Conservation (phyloP, 1,140 invertebrate species). For the Bombus soroeensis region DNA sequence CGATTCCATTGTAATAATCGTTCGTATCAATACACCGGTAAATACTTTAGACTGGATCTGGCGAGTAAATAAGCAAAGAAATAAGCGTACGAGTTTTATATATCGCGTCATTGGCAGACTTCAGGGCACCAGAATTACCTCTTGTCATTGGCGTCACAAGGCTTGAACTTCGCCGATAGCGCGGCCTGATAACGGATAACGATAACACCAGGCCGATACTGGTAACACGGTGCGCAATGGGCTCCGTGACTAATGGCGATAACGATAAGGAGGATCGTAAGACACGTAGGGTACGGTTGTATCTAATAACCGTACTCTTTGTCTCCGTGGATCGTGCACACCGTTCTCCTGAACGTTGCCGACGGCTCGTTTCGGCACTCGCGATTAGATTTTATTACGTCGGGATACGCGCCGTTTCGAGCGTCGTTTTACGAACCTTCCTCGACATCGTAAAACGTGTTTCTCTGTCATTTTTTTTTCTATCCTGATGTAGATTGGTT, state of each 20-base stretch:
- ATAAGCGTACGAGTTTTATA: not conserved
- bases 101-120: conserved; percentile 32
- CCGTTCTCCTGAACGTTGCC: conserved; percentile 29
- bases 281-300: conserved; percentile 71
- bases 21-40: not conserved
- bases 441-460: not conserved
- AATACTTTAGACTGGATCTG: not conserved
- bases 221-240: conserved; percentile 69
- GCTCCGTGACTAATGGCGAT: conserved; percentile 78
- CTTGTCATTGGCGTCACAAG: conserved; percentile 58
- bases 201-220: conserved; percentile 73
- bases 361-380: conserved; percentile 14
- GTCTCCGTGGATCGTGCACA: conserved; percentile 34
- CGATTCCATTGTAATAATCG: not conserved
- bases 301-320: conserved; percentile 67
- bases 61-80: not conserved
- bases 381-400: conserved; percentile 31
- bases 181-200: conserved; percentile 72
- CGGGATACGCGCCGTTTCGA: not conserved
- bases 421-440: not conserved
- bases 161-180: conserved; percentile 75
- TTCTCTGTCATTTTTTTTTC: too few species aligned
- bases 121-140: conserved; percentile 16
- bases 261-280: conserved; percentile 76
- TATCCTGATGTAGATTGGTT: too few species aligned